Evolutionary conservation across 2,797 vertebrate species (phyloP).

Genomic region (Margarornis squamiger): DNA sequence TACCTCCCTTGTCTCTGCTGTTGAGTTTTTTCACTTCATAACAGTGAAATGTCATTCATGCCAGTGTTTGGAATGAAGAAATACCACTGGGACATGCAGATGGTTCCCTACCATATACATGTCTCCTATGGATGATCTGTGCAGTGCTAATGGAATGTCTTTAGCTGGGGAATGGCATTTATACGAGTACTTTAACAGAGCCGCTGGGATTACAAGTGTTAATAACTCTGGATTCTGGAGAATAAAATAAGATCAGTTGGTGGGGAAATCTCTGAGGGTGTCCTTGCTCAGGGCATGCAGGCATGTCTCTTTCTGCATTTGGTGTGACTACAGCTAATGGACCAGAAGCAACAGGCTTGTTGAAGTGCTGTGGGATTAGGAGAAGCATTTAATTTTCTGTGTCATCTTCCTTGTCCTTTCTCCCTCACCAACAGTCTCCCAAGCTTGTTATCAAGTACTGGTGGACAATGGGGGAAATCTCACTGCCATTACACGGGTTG

Average conservation of each 20-base stretch:
- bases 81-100: not conserved
- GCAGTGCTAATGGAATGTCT: not conserved
- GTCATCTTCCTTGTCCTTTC: not conserved
- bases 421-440: not conserved
- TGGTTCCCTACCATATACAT: rapidly evolving
- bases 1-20: not conserved
- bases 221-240: not conserved
- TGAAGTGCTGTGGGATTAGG: not conserved
- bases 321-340: not conserved
- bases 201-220: not conserved
- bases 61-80: not conserved
- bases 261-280: not conserved
- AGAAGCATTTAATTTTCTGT: not conserved
- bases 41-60: not conserved
- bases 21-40: rapidly evolving
- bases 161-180: not conserved
- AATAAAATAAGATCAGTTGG: not conserved
- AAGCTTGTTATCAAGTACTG: not conserved
- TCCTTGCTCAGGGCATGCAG: not conserved
- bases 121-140: not conserved
- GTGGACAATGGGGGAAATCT: not conserved
- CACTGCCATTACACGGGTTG: not conserved
- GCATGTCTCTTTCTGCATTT: not conserved
- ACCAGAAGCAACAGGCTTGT: not conserved
- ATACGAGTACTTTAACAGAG: not conserved